phyloP scores from a whole-genome alignment of 2,888 invertebrate genomes.

The Yponomeuta malinellus region DNA sequence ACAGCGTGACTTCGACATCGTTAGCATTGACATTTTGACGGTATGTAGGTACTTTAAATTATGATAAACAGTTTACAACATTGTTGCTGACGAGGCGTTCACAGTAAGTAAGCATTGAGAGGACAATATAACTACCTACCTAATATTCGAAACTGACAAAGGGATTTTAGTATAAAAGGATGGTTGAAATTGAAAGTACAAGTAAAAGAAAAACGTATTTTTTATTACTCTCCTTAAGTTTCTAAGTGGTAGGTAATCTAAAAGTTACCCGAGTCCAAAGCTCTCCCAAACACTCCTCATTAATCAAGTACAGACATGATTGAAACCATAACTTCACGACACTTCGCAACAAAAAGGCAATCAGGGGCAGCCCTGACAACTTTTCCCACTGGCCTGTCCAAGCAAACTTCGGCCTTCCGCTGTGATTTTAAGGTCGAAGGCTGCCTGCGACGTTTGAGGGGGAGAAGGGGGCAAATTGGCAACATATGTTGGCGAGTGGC shows the following conservation, averaged over 20 bases:
- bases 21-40: too few relatives aligned
- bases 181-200: too few relatives aligned
- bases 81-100: too few relatives aligned
- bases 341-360: conserved; percentile 26
- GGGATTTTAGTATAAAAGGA: too few relatives aligned
- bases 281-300: not conserved
- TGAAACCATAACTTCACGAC: conserved; percentile 19
- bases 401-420: not conserved
- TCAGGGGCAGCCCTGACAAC: conserved; percentile 22
- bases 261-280: not conserved
- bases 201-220: too few relatives aligned
- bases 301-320: not conserved
- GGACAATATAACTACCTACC: too few relatives aligned
- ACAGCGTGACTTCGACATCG: too few relatives aligned
- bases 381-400: not conserved
- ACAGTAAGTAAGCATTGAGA: too few relatives aligned
- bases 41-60: too few relatives aligned
- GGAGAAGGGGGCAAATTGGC: conserved; percentile 10
- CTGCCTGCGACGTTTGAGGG: not conserved
- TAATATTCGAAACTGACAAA: too few relatives aligned
- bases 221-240: too few relatives aligned
- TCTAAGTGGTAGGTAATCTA: not conserved
- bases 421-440: not conserved
- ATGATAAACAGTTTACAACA: too few relatives aligned
- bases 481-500: conserved; percentile 27